Conservation (phyloP, 2,113 vertebrate genomes). For the Puma concolor region DNA sequence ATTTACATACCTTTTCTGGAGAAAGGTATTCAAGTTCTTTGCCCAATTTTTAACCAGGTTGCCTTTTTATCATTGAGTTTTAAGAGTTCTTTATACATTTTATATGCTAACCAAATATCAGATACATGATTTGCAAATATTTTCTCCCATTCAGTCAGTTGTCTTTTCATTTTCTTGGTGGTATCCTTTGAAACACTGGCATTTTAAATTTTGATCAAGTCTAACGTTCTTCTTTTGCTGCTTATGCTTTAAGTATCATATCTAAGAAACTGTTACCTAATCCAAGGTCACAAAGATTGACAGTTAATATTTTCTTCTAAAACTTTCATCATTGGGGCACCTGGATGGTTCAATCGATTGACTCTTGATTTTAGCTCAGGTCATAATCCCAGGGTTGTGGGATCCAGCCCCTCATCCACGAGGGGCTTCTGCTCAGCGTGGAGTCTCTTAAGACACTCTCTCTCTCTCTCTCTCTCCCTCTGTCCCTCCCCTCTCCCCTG, state of each 20-base stretch:
- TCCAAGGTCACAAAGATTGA: background rate
- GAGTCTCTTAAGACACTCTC: too few relatives aligned
- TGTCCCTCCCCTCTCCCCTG: too few relatives aligned
- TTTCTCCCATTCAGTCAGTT: background rate
- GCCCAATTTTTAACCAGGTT: background rate
- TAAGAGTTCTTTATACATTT: constrained; percentile 7
- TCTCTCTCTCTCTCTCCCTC: accelerated
- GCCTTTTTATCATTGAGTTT: background rate
- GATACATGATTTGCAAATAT: background rate
- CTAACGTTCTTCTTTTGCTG: background rate
- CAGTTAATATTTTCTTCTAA: background rate
- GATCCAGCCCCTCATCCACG: too few relatives aligned
- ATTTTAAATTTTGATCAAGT: background rate
- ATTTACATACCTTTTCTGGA: background rate
- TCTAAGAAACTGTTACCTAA: background rate
- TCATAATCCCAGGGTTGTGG: too few relatives aligned
- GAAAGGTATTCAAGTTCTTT: constrained; percentile 9
- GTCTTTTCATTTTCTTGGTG: background rate
- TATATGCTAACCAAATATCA: background rate
- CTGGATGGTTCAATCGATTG: too few relatives aligned
- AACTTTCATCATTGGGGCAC: background rate
- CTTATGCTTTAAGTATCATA: background rate
- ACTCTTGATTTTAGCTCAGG: too few relatives aligned
- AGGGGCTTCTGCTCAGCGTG: too few relatives aligned
- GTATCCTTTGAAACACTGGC: background rate